Base-by-base conservation (phyloP, 2,113 vertebrate species). In the Salvelinus fontinalis region DNA sequence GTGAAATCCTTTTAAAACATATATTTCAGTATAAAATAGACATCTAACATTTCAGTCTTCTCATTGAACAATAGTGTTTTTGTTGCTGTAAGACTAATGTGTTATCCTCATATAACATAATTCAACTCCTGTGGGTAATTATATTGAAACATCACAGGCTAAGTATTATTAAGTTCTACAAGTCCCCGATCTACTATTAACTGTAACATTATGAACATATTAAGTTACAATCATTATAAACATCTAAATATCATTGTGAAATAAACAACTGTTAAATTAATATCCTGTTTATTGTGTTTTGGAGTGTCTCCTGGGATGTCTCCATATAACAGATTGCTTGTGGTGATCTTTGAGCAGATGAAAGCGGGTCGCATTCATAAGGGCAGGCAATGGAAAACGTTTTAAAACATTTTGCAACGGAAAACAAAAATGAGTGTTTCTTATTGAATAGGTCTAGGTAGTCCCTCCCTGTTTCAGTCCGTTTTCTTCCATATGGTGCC, bases 201-300 rank as follows among this genome's bases (percentile, higher is more conserved):
- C 39, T 44, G 20, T 20, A 68, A 2, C 12, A 67, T 14, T 14
- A 67, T 68, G 66, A 8, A 68, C 29, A 68, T 18, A 7, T 20
- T 68, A 27, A 29, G 65, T 29, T 44, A 44, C 9, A 3, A 44
- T 44, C 39, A 44, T 44, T 6, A 18, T 29, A 9, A 39, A n/a
- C 31, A 20, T 20, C 31, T 68, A n/a, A 39, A 18, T 5, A 68
- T n/a, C 1, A 67, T 26, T 29, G 24, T 24, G 5, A 67, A 67
- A 31, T 57, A 18, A 31, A 12, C 27, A 4, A 13, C 12, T 31
- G 26, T 26, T 26, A n/a, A 11, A 26, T 39, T 27, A 26, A 31
- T 59, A 67, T 13, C 44, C 18, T 74, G 14, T 51, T 71, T 74
- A 49, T 70, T 67, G 3, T 5, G 51, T 34, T 78, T 76, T 60